Evolutionary conservation across 1,140 invertebrate species (phyloP), one percentile per base, ranked within the genome.

Genomic region (Aphaenogaster rudis): DNA sequence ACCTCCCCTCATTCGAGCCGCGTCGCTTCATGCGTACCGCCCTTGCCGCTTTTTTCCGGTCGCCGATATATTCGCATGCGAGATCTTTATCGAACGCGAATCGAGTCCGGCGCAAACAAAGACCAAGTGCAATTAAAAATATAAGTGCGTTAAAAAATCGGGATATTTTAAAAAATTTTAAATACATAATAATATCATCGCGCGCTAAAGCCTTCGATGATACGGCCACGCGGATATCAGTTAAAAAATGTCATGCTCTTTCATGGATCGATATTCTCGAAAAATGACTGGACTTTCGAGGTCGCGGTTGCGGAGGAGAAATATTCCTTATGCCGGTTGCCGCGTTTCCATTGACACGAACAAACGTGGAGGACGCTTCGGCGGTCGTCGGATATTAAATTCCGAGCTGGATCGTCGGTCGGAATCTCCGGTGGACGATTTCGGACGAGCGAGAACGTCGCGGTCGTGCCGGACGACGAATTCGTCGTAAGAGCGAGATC

Each of bases 281-380:
- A 48, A 6, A 15, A 1, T 3, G 33, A 5, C 28, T 42, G 0
- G 17, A 80, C 39, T 52, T n/a, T 45, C 2, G 0, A 36, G 8
- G n/a, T 6, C 13, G 45, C 45, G 21, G 17, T 63, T 33, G 54
- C 17, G 9, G 7, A 7, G 8, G 54, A 71, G 54, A 59, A 71
- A 81, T n/a, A 13, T 33, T 5, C 36, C 21, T 33, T 21, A 39
- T 11, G 9, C 9, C 63, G 17, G n/a, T 21, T 36, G 77, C 17
- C 77, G 61, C 50, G 52, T 71, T 81, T 81, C 36, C 79, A 71
- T 81, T 45, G 52, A 2, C 7, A 33, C 64, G 33, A 42, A 21
- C 2, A 8, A 42, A 33, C 48, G 15, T 50, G 7, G 36, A 28
- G 13, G 13, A 39, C 13, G 13, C 45, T 69, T 33, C 11, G 2